A percentile compares a stretch with the other conserved stretches of the same genome.
Conservation (phyloP, 2,113 vertebrate species). For the Pseudonaja textilis region DNA sequence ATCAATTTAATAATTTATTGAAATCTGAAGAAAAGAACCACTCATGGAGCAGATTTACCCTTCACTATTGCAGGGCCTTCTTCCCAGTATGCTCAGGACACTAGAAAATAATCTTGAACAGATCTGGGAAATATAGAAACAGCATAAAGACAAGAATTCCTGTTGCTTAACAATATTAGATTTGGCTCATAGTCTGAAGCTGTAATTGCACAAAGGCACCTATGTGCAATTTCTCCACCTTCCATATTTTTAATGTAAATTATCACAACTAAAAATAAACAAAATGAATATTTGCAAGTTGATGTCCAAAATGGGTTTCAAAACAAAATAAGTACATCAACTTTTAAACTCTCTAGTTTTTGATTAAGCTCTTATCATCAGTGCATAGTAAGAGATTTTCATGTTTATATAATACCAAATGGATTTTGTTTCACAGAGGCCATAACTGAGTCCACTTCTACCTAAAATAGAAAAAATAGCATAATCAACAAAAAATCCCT, state of each 20-base stretch:
- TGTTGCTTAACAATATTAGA: background rate
- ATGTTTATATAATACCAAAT: conserved; percentile 53
- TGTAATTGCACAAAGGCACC: background rate
- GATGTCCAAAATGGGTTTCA: background rate
- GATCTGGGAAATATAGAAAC: background rate
- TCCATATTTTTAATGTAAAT: background rate
- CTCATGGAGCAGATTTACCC: background rate
- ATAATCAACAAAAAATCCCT: background rate
- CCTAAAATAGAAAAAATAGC: conserved; percentile 52
- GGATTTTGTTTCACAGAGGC: conserved; percentile 42
- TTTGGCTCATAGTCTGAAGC: background rate
- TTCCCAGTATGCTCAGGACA: background rate
- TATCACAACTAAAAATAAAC: background rate
- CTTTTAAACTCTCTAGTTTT: conserved; percentile 3
- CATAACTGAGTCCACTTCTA: conserved; percentile 63
- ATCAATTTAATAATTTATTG: background rate
- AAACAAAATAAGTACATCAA: background rate
- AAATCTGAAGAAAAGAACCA: background rate
- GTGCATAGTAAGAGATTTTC: conserved; percentile 4
- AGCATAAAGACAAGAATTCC: background rate
- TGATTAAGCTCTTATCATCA: conserved; percentile 18
- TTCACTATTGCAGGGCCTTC: background rate
- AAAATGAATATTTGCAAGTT: background rate
- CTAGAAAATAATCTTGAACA: background rate
- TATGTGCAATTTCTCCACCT: background rate